Conservation (phyloP, 2,888 invertebrate genomes). For the Leuctra nigra region DNA sequence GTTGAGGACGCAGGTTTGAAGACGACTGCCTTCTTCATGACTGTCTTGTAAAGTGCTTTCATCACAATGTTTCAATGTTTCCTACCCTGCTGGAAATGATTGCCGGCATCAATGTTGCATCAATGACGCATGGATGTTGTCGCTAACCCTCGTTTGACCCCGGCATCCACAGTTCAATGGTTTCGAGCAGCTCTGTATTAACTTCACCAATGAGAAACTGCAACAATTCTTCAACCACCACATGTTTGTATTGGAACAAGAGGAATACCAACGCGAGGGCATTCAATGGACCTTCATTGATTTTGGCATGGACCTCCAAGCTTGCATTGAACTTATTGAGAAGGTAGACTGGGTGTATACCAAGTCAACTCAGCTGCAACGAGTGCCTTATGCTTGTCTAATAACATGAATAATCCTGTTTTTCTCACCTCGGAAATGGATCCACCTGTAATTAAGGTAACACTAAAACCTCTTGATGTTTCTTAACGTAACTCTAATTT, state of each 20-base stretch:
- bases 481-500: slow-evolving; percentile 6
- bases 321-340: slow-evolving; percentile 74
- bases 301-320: slow-evolving; percentile 86
- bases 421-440: not conserved
- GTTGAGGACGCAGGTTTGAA: no score
- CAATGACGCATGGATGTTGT: no score
- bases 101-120: no score
- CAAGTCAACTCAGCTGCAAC: not conserved
- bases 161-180: slow-evolving; percentile 62
- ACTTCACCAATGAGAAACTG: slow-evolving; percentile 89
- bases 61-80: no score
- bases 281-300: slow-evolving; percentile 91
- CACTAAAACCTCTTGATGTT: no score
- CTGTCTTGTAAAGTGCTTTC: no score
- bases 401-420: slow-evolving; percentile 3
- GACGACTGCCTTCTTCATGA: no score
- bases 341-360: slow-evolving; percentile 46
- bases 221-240: slow-evolving; percentile 91
- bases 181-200: slow-evolving; percentile 91
- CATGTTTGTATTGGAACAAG: slow-evolving; percentile 92
- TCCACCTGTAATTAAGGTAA: slow-evolving; percentile 10
- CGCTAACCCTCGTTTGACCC: no score
- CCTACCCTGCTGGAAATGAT: no score
- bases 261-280: slow-evolving; percentile 85
- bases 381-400: no score